Evolutionary conservation across 2,888 invertebrate species (phyloP).

Genomic region (Cepaea hortensis): DNA sequence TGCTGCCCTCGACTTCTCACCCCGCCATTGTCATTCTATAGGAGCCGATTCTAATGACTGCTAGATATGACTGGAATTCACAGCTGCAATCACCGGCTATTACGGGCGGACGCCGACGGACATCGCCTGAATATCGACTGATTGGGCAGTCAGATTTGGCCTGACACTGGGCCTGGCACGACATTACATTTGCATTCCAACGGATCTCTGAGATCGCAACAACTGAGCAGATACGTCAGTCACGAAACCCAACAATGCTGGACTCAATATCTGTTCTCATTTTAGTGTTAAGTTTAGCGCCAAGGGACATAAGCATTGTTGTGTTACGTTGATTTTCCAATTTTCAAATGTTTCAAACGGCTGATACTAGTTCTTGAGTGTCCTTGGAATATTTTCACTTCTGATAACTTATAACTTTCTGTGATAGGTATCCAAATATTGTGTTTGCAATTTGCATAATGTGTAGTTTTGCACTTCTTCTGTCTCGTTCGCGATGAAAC

Average conservation of each 20-base stretch:
- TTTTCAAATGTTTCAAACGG: no score
- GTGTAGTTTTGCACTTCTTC: no score
- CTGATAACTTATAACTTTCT: no score
- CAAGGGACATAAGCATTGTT: no score
- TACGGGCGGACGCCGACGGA: not conserved
- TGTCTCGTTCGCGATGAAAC: no score
- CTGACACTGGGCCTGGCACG: not conserved
- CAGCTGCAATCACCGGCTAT: slow-evolving; percentile 12
- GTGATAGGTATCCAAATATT: no score
- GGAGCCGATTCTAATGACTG: not conserved
- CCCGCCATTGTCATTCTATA: not conserved
- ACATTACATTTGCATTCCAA: slow-evolving; percentile 27
- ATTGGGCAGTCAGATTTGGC: not conserved
- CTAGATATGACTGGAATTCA: not conserved
- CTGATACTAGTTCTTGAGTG: no score
- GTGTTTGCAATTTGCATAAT: no score
- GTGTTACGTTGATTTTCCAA: not conserved
- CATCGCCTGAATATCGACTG: slow-evolving; percentile 20
- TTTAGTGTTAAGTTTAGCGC: not conserved
- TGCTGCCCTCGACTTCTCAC: not conserved
- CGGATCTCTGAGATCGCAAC: slow-evolving; percentile 4
- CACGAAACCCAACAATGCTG: slow-evolving; percentile 15
- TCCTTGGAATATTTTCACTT: no score
- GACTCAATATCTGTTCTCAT: not conserved
- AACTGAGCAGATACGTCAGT: slow-evolving; percentile 11